These are phyloP conservation scores for Meloe dianella DNA, from an alignment of 2,888 invertebrate species.

Conservation along the genomic window DNA sequence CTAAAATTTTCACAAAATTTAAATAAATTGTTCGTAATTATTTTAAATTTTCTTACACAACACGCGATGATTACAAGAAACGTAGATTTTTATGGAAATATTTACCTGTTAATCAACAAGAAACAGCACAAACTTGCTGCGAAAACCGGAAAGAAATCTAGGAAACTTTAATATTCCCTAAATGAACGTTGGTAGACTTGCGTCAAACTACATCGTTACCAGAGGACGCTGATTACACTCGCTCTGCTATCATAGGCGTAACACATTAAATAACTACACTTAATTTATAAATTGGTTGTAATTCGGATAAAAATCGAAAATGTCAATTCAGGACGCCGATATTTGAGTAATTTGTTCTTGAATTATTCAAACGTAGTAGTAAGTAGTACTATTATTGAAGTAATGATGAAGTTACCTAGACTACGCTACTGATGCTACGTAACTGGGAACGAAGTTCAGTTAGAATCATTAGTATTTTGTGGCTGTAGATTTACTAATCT, in stretches of 20 bases:
- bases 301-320: no score
- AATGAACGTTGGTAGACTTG: neutral
- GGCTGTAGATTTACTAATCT: no score
- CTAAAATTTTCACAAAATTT: neutral
- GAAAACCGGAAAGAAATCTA: neutral
- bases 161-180: neutral
- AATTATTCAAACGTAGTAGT: no score
- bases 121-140: neutral
- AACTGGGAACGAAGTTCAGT: no score
- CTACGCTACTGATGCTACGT: no score
- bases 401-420: no score
- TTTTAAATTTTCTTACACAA: neutral
- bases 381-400: no score
- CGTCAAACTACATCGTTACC: neutral
- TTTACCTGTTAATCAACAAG: neutral
- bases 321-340: no score
- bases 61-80: slow-evolving; percentile 21
- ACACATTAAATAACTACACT: no score
- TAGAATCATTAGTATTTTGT: no score
- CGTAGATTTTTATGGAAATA: slow-evolving; percentile 16
- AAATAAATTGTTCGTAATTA: neutral
- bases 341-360: no score
- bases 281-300: neutral
- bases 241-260: no score
- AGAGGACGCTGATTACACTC: neutral